Base-by-base conservation (phyloP, 2,797 vertebrate species). In the Coregonus ussuriensis region DNA sequence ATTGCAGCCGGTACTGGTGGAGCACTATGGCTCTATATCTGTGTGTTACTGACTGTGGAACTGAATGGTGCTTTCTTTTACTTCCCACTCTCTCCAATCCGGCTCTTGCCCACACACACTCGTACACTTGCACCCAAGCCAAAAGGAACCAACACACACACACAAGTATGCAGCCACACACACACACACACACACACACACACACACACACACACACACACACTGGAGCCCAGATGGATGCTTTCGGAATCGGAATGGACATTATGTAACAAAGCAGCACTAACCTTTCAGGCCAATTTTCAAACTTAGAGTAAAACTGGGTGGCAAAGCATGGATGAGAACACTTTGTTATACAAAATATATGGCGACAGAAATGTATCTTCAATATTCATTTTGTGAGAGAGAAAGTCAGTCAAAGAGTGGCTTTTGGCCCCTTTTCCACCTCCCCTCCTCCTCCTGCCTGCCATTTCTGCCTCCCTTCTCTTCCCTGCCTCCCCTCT, bases 131-230 rank as follows among this genome's bases (percentile, higher is more conserved):
- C 59, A 86, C 84, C 87, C 78, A 87, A 89, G 89, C 88, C 86
- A 89, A 89, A 85, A 82, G 88, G 86, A 85, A 78, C 80, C 79
- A 83, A 74, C 91, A 87, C 81, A 86, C 91, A 78, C 84, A 83
- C 80, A 83, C 86, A 86, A 80, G 81, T 79, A 80, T 78, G 25
- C 63, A 47, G 6, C 66, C 62, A 75, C 41, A 66, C 15, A 67
- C n/a, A 25, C 25, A 25, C 25, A 25, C 25, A 25, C 25, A 25
- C 25, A 25, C 25, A 25, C 25, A 25, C 25, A 25, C 25, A 25
- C 25, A 25, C 25, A 25, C 25, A 25, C 25, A 25, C 25, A 25
- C 25, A 25, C 25, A 72, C 54, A 33, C 72, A 77, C 72, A 74
- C 77, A 63, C 72, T 74, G 78, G 76, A 71, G 74, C 77, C 78